Conservation (phyloP, 2,113 vertebrate genomes). For the Carollia perspicillata region DNA sequence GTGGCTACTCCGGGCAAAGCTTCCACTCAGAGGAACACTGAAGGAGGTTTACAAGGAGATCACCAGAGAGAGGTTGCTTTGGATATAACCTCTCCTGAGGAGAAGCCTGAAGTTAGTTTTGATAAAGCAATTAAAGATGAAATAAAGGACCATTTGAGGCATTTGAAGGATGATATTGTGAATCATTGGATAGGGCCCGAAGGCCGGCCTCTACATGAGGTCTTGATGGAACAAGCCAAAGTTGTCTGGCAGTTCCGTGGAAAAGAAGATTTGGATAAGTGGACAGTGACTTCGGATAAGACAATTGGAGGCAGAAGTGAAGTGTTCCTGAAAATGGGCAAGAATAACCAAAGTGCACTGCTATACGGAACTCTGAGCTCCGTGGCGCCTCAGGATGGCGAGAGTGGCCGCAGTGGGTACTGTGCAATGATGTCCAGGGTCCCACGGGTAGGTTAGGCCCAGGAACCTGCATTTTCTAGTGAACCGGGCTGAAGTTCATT, state of each 20-base stretch:
- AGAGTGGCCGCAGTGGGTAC: conserved; percentile 93
- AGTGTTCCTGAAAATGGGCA: conserved; percentile 86
- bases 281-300: conserved; percentile 90
- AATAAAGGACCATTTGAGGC: conserved; percentile 84
- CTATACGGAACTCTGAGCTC: conserved; percentile 90
- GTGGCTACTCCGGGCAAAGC: conserved; percentile 79
- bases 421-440: conserved; percentile 88
- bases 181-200: conserved; percentile 81
- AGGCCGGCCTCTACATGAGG: conserved; percentile 78
- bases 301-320: conserved; percentile 94
- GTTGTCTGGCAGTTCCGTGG: conserved; percentile 93
- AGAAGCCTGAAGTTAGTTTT: conserved; percentile 82
- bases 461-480: neutral
- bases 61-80: conserved; percentile 44
- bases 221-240: conserved; percentile 88
- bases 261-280: conserved; percentile 88
- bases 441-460: conserved; percentile 83
- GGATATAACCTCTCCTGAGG: conserved; percentile 75
- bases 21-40: neutral
- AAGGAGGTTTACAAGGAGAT: conserved; percentile 25
- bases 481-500: neutral
- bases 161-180: conserved; percentile 84
- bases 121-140: conserved; percentile 84
- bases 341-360: conserved; percentile 87
- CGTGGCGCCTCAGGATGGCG: conserved; percentile 87